Percentiles rank a stretch among this genome's conserved stretches.
Evolutionary conservation across 2,113 vertebrate species (phyloP).

Genomic region (Rhinoderma darwinii): DNA sequence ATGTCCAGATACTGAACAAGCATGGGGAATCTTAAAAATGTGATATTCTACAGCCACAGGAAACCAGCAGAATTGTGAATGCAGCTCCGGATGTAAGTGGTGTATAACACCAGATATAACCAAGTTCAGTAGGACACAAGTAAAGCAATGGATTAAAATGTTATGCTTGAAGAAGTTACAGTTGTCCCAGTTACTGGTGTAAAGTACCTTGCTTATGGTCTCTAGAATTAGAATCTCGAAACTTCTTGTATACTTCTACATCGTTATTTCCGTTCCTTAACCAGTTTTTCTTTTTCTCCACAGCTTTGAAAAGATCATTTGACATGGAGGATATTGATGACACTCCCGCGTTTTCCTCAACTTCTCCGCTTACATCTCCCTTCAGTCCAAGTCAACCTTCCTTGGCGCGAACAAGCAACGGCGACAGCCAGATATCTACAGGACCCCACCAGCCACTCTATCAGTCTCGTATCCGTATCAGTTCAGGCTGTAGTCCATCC

Average conservation of each 20-base stretch:
- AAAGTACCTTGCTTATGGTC: background rate
- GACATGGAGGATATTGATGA: conserved; percentile 81
- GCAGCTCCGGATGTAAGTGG: background rate
- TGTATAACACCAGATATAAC: background rate
- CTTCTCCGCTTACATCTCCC: conserved; percentile 67
- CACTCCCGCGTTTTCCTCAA: conserved; percentile 65
- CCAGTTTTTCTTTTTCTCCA: conserved; percentile 44
- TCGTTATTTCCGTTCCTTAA: background rate
- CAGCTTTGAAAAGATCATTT: conserved; percentile 86
- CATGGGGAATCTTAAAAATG: no score
- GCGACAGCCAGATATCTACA: conserved; percentile 61
- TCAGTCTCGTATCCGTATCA: conserved; percentile 62
- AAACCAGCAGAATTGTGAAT: background rate
- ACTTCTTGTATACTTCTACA: background rate
- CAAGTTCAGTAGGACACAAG: background rate
- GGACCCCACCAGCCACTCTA: conserved; percentile 63
- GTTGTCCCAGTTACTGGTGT: background rate
- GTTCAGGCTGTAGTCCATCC: conserved; percentile 61
- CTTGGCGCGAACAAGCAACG: conserved; percentile 65
- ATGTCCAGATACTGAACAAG: background rate
- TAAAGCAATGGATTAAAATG: background rate
- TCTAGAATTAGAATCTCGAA: background rate
- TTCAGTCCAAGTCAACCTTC: conserved; percentile 64
- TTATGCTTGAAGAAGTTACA: background rate
- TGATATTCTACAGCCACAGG: background rate